A percentile compares a stretch with the other conserved stretches of the same genome.
Conservation (phyloP, 2,797 vertebrate genomes). For the Ctenochaetus hawaiiensis region DNA sequence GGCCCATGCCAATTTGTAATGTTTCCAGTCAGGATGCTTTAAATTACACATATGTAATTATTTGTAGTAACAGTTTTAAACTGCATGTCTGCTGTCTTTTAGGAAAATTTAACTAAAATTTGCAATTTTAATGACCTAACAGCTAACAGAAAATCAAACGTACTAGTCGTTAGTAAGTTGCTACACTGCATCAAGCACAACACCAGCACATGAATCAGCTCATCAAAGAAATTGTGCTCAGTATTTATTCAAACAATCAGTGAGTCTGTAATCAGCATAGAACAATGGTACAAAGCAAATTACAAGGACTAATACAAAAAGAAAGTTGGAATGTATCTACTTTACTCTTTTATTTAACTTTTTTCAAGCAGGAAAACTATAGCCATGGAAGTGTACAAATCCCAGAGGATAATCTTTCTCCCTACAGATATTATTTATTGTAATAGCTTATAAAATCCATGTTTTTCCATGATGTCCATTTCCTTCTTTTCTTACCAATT, state of each 20-base stretch:
- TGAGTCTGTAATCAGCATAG: neutral
- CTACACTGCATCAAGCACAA: neutral
- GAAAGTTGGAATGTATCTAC: neutral
- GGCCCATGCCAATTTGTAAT: no score
- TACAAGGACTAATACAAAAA: neutral
- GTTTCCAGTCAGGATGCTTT: no score
- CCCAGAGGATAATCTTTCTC: constrained; percentile 1
- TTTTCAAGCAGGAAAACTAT: no score
- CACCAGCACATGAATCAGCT: neutral
- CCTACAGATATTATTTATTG: neutral
- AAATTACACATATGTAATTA: no score
- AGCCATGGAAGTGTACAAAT: neutral
- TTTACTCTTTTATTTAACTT: no score
- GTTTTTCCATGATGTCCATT: neutral
- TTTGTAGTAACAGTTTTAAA: no score
- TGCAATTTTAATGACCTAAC: neutral
- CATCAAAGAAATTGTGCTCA: neutral
- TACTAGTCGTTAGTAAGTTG: neutral
- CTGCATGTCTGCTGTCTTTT: no score
- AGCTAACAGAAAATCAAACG: neutral
- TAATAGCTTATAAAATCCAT: neutral
- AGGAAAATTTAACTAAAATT: neutral
- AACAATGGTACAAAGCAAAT: constrained; percentile 2
- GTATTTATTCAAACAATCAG: neutral
- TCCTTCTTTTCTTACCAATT: neutral